A percentile compares a stretch with the other conserved stretches of the same genome.
phyloP scores from a whole-genome alignment of 2,113 vertebrate genomes.

The Pelvicachromis taeniatus region DNA sequence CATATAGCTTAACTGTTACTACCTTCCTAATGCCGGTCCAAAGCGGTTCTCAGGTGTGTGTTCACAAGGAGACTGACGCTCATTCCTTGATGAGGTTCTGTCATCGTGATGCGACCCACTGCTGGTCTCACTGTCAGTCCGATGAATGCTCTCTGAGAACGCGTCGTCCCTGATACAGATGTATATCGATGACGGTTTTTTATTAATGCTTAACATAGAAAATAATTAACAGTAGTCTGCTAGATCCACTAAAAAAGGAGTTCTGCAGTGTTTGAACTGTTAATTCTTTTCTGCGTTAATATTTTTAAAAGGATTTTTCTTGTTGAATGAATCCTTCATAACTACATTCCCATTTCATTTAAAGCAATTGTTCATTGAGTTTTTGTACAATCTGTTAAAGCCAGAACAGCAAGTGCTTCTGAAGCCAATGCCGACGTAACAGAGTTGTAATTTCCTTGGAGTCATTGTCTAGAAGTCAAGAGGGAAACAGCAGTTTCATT shows the following conservation, averaged over 20 bases:
- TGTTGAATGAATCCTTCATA: background rate
- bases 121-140: slow-evolving; percentile 89
- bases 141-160: slow-evolving; percentile 90
- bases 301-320: background rate
- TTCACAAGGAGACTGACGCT: slow-evolving; percentile 86
- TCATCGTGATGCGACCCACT: slow-evolving; percentile 86
- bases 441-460: background rate
- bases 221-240: background rate
- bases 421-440: background rate
- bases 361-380: background rate
- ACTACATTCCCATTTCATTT: background rate
- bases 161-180: slow-evolving; percentile 85
- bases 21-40: slow-evolving; percentile 89
- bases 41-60: slow-evolving; percentile 88
- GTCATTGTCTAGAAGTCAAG: background rate
- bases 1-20: background rate
- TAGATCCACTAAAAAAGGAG: background rate
- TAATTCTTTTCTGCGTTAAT: background rate
- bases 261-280: background rate
- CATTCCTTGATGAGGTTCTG: slow-evolving; percentile 85
- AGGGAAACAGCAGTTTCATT: background rate
- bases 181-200: slow-evolving; percentile 2
- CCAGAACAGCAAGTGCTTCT: background rate
- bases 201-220: background rate
- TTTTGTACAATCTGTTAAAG: background rate